Evolutionary conservation across 2,888 invertebrate species (phyloP), one percentile per base, ranked within the genome.

Genomic region (Smittia aterrima): DNA sequence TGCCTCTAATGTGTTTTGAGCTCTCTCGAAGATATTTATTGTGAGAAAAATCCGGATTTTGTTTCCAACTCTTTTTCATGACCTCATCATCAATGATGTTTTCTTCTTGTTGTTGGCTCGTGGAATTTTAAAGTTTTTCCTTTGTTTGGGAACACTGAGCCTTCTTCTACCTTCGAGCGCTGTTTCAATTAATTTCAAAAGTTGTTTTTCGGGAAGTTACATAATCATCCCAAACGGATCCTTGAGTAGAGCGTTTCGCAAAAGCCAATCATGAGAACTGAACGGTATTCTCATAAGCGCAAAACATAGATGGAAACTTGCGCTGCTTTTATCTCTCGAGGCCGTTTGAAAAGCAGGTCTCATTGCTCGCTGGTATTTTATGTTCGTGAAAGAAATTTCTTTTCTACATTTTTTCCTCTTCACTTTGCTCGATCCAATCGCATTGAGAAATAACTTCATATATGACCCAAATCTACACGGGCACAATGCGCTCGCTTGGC

Each of bases 391-490:
- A 58, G 58, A 58, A 58, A 58, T 58, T 58, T 58, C 58, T 58
- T 58, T 58, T 58, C 58, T 58, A 58, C 22, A 41, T 38, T 67
- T 40, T 66, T 40, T 66, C 16, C n/a, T 66, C 66, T 67, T 18
- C 47, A 11, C 47, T 6, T 4, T 22, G 58, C 58, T 58, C 54
- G 22, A 72, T 72, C 58, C 38, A 72, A 40, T 62, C 58, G 72
- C 62, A 72, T 62, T 62, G 53, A 54, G 11, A 58, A 72, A 62
- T 62, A 72, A 58, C 72, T 62, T 62, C 72, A 72, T 72, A 71
- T 54, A 20, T 72, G 72, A 72, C 72, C 72, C 40, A 72, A 72
- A 72, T 72, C 54, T 62, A 22, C 27, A 38, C 58, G 20, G 20
- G 18, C 16, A 70, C 24, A 66, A 66, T 18, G 38, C 13, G 25